Base-by-base conservation (phyloP, 2,888 invertebrate species). In the Diarsia rubi region DNA sequence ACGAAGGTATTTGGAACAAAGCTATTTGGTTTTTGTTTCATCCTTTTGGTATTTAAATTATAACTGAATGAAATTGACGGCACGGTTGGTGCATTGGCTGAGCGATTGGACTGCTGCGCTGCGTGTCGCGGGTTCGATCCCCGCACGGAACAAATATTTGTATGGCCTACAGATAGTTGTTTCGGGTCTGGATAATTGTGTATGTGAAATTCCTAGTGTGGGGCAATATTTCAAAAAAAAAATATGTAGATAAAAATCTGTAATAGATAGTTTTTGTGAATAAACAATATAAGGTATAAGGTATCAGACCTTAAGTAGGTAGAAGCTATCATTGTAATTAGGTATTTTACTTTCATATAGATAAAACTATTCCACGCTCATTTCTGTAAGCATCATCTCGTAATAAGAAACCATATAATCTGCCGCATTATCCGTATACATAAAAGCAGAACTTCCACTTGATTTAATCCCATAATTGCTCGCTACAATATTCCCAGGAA, bases 381-480 rank as follows among this genome's bases (percentile, higher is more conserved):
- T 31, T 31, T 14, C n/a, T 42, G 14, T 8, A 62, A 42, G 9
- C 44, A 16, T 27, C 8, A 44, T 16, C 9, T 27, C 8, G 57
- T 24, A 14, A 54, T 14, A 54, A 54, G 24, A 59, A 44, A 44
- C 2, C 5, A 0, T 42, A 52, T 12, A 47, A 45, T 31, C 44
- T 52, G 42, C 52, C 37, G 21, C 31, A 37, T 47, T 42, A 82
- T 57, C 27, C n/a, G 8, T 31, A 47, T 24, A 37, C 14, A 21
- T 52, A 47, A 27, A 81, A 68, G 19, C 45, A 14, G 24, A 78
- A 69, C 24, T 54, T 83, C 57, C 42, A 59, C 65, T 63, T 73
- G 49, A 83, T 75, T 62, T 75, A 70, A 65, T 73, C 59, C 44
- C 54, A 74, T 57, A 79, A 83, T 70, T 44, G 65, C 67, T 70